A percentile compares a stretch with the other conserved stretches of the same genome.
Conservation (phyloP, 2,113 vertebrate species). For the Labeo rohita region DNA sequence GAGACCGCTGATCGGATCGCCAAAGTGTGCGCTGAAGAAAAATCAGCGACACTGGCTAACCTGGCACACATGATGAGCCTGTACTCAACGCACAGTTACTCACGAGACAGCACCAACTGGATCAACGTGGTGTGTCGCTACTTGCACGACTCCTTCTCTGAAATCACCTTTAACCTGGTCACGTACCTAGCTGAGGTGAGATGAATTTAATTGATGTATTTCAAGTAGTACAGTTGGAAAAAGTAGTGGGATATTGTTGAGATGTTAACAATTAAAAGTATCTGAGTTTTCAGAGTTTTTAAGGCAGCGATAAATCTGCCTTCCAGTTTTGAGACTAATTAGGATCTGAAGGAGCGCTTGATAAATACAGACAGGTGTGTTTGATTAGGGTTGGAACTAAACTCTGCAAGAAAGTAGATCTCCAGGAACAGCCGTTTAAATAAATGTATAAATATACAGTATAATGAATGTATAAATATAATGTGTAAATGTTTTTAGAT, state of each 20-base stretch:
- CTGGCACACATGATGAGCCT: constrained; percentile 99
- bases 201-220: background rate
- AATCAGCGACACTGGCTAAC: constrained; percentile 90
- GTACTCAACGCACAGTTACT: constrained; percentile 97
- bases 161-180: constrained; percentile 91
- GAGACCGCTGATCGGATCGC: constrained; percentile 97
- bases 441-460: no score
- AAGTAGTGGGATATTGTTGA: background rate
- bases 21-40: constrained; percentile 94
- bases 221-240: background rate
- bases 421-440: background rate
- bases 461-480: no score
- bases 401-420: background rate
- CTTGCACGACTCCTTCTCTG: constrained; percentile 93
- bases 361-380: no score
- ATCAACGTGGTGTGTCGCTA: constrained; percentile 98
- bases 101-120: constrained; percentile 95
- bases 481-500: no score
- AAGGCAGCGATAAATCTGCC: background rate
- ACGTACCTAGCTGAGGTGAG: constrained; percentile 96
- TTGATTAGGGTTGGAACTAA: background rate
- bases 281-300: background rate
- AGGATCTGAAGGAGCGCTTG: no score
- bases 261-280: background rate
- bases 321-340: background rate